These are phyloP conservation scores for Neolamprologus falcicula DNA, from an alignment of 2,113 vertebrate species.

Conservation along the genomic window DNA sequence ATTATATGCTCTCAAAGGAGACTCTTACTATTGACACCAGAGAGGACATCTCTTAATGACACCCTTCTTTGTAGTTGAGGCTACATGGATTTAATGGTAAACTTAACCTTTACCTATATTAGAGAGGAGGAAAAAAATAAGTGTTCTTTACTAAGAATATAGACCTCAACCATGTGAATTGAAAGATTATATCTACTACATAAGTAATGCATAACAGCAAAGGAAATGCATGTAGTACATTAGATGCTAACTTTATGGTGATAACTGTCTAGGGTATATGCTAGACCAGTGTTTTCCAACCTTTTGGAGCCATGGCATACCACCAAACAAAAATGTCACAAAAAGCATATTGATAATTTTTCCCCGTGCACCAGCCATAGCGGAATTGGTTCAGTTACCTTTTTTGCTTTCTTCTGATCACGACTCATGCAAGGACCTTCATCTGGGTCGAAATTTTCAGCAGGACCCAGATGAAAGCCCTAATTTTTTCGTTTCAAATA, in stretches of 20 bases:
- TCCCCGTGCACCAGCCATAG: not conserved
- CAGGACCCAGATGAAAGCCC: not conserved
- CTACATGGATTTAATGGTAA: not conserved
- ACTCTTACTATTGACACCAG: not conserved
- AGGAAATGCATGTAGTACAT: not conserved
- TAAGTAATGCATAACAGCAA: not conserved
- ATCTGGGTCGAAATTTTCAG: not conserved
- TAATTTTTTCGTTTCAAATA: not conserved
- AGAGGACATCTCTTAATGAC: not conserved
- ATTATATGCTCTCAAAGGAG: slow-evolving; percentile 22
- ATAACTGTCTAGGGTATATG: not conserved
- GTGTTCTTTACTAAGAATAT: not conserved
- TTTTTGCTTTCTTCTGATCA: not conserved
- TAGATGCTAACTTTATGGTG: not conserved
- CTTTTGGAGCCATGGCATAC: not conserved
- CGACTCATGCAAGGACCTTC: not conserved
- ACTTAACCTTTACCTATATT: not conserved
- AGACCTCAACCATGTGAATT: not conserved
- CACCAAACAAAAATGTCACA: not conserved
- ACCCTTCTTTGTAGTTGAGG: not conserved
- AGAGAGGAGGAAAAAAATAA: not conserved
- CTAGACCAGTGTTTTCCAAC: not conserved
- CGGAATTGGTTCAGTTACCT: not conserved
- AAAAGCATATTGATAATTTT: not conserved
- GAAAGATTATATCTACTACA: not conserved